phyloP scores from a whole-genome alignment of 2,888 invertebrate genomes.

The Temnothorax unifasciatus region DNA sequence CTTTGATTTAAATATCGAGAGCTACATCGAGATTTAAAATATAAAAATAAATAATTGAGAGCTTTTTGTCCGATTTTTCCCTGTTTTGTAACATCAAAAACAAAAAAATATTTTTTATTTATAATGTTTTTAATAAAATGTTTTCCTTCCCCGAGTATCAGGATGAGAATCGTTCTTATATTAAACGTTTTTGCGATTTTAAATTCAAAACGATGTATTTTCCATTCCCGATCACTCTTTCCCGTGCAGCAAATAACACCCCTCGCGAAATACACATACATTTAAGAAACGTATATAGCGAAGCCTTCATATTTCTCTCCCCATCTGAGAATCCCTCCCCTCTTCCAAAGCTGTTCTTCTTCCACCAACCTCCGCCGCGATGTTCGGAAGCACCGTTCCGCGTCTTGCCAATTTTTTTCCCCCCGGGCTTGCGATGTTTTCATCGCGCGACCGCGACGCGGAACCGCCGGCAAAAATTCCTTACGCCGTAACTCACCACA shows the following conservation, averaged over 20 bases:
- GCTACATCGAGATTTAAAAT: not conserved
- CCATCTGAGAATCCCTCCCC: not conserved
- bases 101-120: not conserved
- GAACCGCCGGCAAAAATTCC: conserved; percentile 36
- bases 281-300: conserved; percentile 25
- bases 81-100: not conserved
- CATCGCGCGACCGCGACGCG: conserved; percentile 21
- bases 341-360: conserved; percentile 5
- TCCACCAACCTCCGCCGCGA: conserved; percentile 23
- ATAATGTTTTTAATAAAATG: not conserved
- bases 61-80: not conserved
- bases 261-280: conserved; percentile 13
- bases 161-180: not conserved
- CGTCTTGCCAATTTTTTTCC: conserved; percentile 44
- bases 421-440: conserved; percentile 24
- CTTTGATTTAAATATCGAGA: conserved; percentile 25
- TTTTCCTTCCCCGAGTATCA: not conserved
- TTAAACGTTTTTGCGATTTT: not conserved
- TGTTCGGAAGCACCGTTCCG: conserved; percentile 23
- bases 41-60: conserved; percentile 10
- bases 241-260: not conserved
- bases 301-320: conserved; percentile 33
- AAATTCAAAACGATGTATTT: not conserved
- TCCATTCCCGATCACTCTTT: not conserved
- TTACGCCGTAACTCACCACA: conserved; percentile 49